Evolutionary conservation across 2,113 vertebrate species (phyloP).

Genomic region (Austrofundulus limnaeus): DNA sequence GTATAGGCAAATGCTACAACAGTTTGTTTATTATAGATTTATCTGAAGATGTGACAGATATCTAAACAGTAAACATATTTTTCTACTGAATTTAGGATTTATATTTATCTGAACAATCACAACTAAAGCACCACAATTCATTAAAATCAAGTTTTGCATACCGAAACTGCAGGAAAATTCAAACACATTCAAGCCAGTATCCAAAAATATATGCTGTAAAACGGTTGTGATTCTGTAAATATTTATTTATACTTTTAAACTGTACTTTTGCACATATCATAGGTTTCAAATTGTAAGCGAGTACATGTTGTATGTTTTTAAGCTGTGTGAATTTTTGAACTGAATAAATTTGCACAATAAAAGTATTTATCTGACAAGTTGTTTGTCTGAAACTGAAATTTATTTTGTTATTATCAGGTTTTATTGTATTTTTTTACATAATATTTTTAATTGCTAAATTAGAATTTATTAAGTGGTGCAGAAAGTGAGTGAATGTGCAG

Average conservation of each 20-base stretch:
- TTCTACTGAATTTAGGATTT: too few species aligned
- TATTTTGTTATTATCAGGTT: background rate
- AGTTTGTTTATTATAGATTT: background rate
- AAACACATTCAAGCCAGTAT: background rate
- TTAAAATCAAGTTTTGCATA: too few species aligned
- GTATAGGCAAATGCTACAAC: background rate
- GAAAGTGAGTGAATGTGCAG: too few species aligned
- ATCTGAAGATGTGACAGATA: too few species aligned
- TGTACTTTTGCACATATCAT: background rate
- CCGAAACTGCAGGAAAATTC: background rate
- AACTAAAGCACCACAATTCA: too few species aligned
- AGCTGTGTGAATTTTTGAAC: background rate
- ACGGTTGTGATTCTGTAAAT: slow-evolving; percentile 3
- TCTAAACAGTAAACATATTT: too few species aligned
- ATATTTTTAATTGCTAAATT: too few species aligned
- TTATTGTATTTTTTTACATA: background rate
- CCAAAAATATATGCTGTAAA: background rate
- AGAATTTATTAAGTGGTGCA: too few species aligned
- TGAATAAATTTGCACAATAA: slow-evolving; percentile 8
- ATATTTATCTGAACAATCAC: too few species aligned
- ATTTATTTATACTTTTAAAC: slow-evolving; percentile 12
- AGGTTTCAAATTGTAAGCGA: background rate
- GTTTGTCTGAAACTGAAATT: background rate
- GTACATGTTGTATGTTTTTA: slow-evolving; percentile 2
- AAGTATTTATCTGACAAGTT: slow-evolving; percentile 1